These are phyloP conservation scores for Mus spretus DNA, from an alignment of 2,797 vertebrate genomes.

Conservation along the genomic window DNA sequence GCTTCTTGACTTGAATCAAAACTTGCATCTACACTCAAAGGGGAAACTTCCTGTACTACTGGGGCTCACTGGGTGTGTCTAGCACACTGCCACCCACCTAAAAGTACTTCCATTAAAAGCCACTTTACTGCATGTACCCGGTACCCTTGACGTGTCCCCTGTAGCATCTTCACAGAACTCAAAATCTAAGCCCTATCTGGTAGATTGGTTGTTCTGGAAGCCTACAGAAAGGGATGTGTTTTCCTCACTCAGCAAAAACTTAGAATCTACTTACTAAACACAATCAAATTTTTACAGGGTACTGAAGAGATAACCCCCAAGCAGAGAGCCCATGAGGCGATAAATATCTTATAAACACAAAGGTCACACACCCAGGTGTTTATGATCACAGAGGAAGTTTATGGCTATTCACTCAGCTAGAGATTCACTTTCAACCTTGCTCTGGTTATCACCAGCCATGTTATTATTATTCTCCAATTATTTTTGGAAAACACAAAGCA, in stretches of 20 bases:
- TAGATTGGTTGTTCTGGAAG: constrained; percentile 2
- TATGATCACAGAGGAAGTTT: constrained; percentile 78
- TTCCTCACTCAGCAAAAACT: constrained; percentile 71
- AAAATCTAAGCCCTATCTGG: not conserved
- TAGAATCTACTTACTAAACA: constrained; percentile 84
- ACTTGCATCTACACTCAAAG: constrained; percentile 23
- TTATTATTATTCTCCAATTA: constrained; percentile 84
- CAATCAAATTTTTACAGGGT: constrained; percentile 88
- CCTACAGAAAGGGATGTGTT: not conserved
- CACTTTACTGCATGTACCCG: constrained; percentile 16
- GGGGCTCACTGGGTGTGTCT: not conserved
- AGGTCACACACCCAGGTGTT: constrained; percentile 85
- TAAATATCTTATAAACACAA: constrained; percentile 87
- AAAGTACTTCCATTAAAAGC: constrained; percentile 52
- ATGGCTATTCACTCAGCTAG: constrained; percentile 67
- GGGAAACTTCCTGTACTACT: not conserved
- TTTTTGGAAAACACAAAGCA: constrained; percentile 85
- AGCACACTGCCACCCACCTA: not conserved
- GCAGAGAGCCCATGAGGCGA: constrained; percentile 77
- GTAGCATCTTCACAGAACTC: not conserved
- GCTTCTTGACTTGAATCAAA: constrained; percentile 27
- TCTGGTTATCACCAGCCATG: constrained; percentile 75
- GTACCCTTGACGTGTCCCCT: not conserved
- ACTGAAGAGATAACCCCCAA: constrained; percentile 84
- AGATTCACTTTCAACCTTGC: constrained; percentile 74